Conservation (phyloP, 2,797 vertebrate genomes). For the Tokudaia tokunoshimensis region DNA sequence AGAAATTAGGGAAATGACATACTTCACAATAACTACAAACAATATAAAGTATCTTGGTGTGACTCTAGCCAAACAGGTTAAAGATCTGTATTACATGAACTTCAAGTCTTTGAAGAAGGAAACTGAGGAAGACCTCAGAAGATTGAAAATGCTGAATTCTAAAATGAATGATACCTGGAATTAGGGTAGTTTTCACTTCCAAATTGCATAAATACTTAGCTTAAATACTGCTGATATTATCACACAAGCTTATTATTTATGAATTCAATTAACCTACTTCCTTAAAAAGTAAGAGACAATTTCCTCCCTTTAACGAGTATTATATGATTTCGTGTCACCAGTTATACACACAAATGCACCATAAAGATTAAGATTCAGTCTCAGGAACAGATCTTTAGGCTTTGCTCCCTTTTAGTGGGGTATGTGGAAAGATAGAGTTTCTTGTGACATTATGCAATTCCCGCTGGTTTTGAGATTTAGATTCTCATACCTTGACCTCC, state of each 20-base stretch:
- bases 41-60: no score
- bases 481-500: neutral
- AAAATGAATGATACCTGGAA: neutral
- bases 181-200: neutral
- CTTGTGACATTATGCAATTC: neutral
- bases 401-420: neutral
- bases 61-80: no score
- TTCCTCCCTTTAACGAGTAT: neutral
- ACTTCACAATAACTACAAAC: no score
- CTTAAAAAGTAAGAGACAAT: neutral
- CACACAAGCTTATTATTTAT: neutral
- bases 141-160: neutral
- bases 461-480: neutral
- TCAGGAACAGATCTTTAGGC: neutral
- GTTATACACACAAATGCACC: neutral
- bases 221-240: neutral
- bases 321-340: neutral
- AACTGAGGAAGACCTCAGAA: no score
- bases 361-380: neutral
- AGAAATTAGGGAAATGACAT: no score
- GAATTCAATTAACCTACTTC: neutral
- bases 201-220: neutral
- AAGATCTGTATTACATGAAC: no score
- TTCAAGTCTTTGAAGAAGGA: no score
- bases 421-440: neutral